Evolutionary conservation across 2,797 vertebrate species (phyloP).

Genomic region (Australoheros facetus): DNA sequence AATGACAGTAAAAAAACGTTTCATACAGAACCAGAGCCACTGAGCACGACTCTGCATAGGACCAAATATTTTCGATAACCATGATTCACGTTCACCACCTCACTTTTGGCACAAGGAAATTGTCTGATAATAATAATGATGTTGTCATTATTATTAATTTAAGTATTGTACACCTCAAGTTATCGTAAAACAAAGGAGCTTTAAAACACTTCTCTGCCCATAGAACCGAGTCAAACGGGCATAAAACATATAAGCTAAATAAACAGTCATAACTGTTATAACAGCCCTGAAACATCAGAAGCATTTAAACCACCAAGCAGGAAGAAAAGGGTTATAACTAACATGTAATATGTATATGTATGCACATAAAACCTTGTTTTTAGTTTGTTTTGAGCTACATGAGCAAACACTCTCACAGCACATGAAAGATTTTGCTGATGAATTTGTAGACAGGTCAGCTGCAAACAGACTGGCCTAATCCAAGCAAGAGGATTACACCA

Average conservation of each 20-base stretch:
- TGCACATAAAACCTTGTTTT: not conserved
- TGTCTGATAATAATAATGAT: not conserved
- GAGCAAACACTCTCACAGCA: not conserved
- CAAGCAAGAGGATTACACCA: constrained; percentile 38
- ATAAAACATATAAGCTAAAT: too few species aligned
- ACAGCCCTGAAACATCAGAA: not conserved
- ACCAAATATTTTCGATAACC: not conserved
- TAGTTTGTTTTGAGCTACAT: not conserved
- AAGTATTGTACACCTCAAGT: too few species aligned
- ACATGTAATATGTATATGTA: not conserved
- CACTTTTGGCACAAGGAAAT: not conserved
- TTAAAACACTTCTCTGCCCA: too few species aligned
- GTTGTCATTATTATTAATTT: not conserved
- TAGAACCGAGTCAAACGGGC: too few species aligned
- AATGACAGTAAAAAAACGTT: not conserved
- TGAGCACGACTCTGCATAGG: not conserved
- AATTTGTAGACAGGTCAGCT: constrained; percentile 11
- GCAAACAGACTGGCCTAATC: constrained; percentile 46
- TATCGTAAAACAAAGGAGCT: too few species aligned
- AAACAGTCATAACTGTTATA: not conserved
- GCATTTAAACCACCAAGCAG: not conserved
- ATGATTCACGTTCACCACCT: not conserved
- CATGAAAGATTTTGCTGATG: not conserved
- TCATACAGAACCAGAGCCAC: not conserved
- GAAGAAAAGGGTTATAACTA: not conserved